Base-by-base conservation (phyloP, 2,888 invertebrate species). In the Agonopterix arenella region DNA sequence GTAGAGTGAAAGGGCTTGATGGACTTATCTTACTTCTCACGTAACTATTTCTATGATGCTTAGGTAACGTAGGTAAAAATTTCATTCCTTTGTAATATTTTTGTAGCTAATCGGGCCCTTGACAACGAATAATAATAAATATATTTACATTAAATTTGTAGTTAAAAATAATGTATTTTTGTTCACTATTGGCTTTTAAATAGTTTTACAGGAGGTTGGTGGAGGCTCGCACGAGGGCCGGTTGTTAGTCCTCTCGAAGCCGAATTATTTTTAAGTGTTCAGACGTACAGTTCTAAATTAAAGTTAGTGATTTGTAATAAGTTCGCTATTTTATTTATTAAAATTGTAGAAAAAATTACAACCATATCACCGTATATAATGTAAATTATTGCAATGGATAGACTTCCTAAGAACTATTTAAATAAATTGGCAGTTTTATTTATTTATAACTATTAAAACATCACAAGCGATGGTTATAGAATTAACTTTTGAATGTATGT, bases 301-400 rank as follows among this genome's bases (percentile, higher is more conserved):
- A 61, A 52, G 66, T 72, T 74, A 70, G 70, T 72, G 66, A 71
- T 64, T 70, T 66, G 60, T 62, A 64, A 68, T 65, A 60, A 59
- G 61, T 40, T 40, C 40, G 40, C 40, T 67, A 28, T 28, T 28
- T 66, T 62, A 65, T 66, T 64, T 59, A 57, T 57, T 41, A 46
- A 45, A 56, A 51, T 45, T 58, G 56, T 62, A 62, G 58, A 56
- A 58, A 66, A 62, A 58, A 58, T 69, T 66, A 54, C 28, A 64
- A 70, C 68, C 80, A 80, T 80, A 82, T 82, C 80, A 81, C 60
- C 72, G 68, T 63, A 80, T 60, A 68, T 63, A 52, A 53, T 52
- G 60, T 60, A 66, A 60, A 59, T 57, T 28, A 55, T 59, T 66
- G 67, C 40, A n/a, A 40, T n/a, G 40, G 40, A 3, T n/a, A n/a